Base-by-base conservation (phyloP, 2,888 invertebrate species). In the Lasioglossum malachurum region DNA sequence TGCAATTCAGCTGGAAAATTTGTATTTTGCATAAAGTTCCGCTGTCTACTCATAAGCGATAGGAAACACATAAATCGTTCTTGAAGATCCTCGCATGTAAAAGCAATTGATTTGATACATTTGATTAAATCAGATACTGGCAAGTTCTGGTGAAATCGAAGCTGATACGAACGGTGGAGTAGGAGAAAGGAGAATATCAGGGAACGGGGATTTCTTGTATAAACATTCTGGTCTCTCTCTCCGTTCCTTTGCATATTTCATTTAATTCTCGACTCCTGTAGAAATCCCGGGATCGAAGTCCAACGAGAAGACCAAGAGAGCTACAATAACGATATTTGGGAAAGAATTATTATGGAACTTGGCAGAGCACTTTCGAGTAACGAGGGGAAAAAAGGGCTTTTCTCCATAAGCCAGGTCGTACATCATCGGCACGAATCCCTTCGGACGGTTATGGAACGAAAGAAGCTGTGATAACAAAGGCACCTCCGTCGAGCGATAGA, bases 341-440 rank as follows among this genome's bases (percentile, higher is more conserved):
- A 90, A 91, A 92, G 91, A 93, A 91, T 93, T 93, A 93, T 93
- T 92, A 90, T 91, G 75, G 88, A 92, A 93, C 87, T 93, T 92
- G 90, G 88, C 86, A 88, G 88, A 86, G 88, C 88, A 90, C 88
- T 91, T 90, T 87, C 78, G 86, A 85, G 87, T 91, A 93, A 92
- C 88, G 89, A 93, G 89, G 90, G 88, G 86, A 87, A 89, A 91
- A 90, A 89, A 88, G 91, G 90, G 90, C 90, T 89, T 92, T 89
- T 82, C 88, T 89, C 89, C 87, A 89, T 90, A 92, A 89, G 89
- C 90, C 82, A 89, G 89, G 90, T 92, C 91, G 91, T 91, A 92
- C 91, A 93, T 92, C 92, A 91, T 89, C 88, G 85, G 83, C 84
- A 79, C 86, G 87, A 91, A 91, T 92, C 92, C 88, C 88, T 91